Evolutionary conservation across 1,140 invertebrate species (phyloP).

Genomic region (Drosophila pectinifera): DNA sequence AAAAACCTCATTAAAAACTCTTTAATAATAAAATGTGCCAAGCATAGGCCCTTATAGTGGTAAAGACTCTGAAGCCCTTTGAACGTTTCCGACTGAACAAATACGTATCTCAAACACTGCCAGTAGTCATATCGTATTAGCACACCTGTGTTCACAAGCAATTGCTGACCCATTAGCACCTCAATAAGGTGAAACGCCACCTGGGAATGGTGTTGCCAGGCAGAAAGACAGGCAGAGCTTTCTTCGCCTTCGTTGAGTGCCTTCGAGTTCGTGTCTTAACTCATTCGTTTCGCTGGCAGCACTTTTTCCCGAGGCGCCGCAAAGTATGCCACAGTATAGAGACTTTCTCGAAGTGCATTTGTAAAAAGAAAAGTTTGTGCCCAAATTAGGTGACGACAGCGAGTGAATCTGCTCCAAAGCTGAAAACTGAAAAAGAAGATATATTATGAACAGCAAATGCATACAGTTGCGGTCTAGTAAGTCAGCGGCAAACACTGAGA

Average conservation of each 20-base stretch:
- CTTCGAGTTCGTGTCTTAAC: constrained; percentile 69
- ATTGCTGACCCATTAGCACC: constrained; percentile 4
- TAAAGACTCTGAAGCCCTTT: no score
- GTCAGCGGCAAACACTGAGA: constrained; percentile 13
- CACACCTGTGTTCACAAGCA: not conserved
- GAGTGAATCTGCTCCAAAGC: constrained; percentile 65
- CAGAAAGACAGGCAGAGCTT: constrained; percentile 20
- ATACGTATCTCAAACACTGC: not conserved
- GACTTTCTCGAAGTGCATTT: not conserved
- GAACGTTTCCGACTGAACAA: not conserved
- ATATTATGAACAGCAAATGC: constrained; percentile 45
- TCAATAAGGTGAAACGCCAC: not conserved
- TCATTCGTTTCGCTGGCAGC: constrained; percentile 51
- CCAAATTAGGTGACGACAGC: constrained; percentile 59
- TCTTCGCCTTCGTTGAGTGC: constrained; percentile 35
- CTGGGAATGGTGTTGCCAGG: not conserved
- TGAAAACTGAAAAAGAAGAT: not conserved
- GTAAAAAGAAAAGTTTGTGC: constrained; percentile 70
- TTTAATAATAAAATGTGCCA: no score
- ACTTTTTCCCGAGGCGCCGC: not conserved
- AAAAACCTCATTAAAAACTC: no score
- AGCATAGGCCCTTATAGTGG: not conserved
- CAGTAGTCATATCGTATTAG: not conserved
- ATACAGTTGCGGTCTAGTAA: constrained; percentile 69
- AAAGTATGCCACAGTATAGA: constrained; percentile 50